A percentile compares a stretch with the other conserved stretches of the same genome.
Evolutionary conservation across 2,113 vertebrate genomes (phyloP).

Genomic region (Piaya cayana): DNA sequence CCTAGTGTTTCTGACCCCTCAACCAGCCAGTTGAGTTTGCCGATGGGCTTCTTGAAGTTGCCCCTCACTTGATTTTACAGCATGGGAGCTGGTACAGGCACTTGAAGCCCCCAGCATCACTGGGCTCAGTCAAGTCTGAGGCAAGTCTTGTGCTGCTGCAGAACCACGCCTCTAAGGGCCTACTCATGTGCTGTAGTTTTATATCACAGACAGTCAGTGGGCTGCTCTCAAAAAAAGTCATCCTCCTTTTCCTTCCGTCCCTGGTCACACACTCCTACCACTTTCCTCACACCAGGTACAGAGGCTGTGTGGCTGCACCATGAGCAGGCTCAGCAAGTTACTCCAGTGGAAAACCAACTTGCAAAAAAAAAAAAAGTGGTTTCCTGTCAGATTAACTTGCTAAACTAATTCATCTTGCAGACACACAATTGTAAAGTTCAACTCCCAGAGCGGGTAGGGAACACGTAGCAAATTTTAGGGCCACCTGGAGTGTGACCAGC

Average conservation of each 20-base stretch:
- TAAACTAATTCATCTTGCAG: background rate
- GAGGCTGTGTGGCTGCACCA: accelerated
- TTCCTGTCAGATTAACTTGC: background rate
- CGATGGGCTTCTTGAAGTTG: background rate
- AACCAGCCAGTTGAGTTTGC: background rate
- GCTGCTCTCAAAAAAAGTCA: background rate
- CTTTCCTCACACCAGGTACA: background rate
- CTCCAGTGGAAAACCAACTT: constrained; percentile 11
- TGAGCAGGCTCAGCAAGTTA: background rate
- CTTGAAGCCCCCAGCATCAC: background rate
- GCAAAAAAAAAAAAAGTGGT: background rate
- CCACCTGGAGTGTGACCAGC: accelerated
- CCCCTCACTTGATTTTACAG: background rate
- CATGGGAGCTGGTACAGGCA: background rate
- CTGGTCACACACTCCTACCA: background rate
- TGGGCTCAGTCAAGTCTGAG: background rate
- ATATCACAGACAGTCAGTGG: background rate
- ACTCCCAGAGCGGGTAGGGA: background rate
- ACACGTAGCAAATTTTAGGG: background rate
- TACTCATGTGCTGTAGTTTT: background rate
- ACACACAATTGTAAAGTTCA: background rate
- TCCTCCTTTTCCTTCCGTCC: constrained; percentile 9
- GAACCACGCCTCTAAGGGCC: background rate
- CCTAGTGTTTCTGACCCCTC: background rate
- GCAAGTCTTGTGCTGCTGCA: background rate